A percentile compares a stretch with the other conserved stretches of the same genome.
These are phyloP conservation scores for Polypterus senegalus DNA, from an alignment of 2,113 vertebrate genomes.

Conservation along the genomic window DNA sequence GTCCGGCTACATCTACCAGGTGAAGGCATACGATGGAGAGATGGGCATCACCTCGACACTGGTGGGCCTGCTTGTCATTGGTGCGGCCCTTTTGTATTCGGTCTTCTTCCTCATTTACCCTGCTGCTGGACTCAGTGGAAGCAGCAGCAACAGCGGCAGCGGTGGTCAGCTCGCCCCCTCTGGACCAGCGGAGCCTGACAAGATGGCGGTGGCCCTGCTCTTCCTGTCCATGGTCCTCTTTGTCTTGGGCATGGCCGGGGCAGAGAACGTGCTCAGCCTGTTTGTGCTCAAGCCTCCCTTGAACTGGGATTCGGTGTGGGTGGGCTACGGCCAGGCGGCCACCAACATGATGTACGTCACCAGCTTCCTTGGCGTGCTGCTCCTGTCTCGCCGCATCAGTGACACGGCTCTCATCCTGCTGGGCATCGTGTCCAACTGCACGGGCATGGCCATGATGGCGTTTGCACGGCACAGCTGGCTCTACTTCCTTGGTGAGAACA, in stretches of 20 bases:
- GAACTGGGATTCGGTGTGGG: constrained; percentile 31
- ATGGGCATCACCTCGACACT: constrained; percentile 20
- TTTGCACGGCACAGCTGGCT: constrained; percentile 26
- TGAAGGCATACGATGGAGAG: constrained; percentile 9
- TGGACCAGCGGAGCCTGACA: constrained; percentile 5
- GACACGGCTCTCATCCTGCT: constrained; percentile 26
- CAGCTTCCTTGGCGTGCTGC: constrained; percentile 31
- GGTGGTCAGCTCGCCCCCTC: background rate
- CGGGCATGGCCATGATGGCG: constrained; percentile 29
- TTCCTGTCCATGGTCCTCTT: constrained; percentile 26
- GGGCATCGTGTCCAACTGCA: constrained; percentile 31
- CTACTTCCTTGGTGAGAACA: constrained; percentile 30
- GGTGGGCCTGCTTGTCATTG: constrained; percentile 16
- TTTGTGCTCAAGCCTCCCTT: constrained; percentile 33
- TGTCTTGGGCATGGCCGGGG: constrained; percentile 26
- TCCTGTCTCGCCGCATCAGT: constrained; percentile 18
- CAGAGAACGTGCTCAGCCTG: constrained; percentile 26
- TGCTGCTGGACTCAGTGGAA: background rate
- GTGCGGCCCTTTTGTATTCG: constrained; percentile 20
- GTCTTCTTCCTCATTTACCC: constrained; percentile 22
- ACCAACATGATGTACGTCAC: constrained; percentile 30
- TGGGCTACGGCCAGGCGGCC: constrained; percentile 28
- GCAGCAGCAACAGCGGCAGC: background rate
- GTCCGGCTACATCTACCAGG: constrained; percentile 28
- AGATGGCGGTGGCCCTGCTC: constrained; percentile 11